These are phyloP conservation scores for Tineola bisselliella DNA, from an alignment of 2,888 invertebrate genomes.

Conservation along the genomic window DNA sequence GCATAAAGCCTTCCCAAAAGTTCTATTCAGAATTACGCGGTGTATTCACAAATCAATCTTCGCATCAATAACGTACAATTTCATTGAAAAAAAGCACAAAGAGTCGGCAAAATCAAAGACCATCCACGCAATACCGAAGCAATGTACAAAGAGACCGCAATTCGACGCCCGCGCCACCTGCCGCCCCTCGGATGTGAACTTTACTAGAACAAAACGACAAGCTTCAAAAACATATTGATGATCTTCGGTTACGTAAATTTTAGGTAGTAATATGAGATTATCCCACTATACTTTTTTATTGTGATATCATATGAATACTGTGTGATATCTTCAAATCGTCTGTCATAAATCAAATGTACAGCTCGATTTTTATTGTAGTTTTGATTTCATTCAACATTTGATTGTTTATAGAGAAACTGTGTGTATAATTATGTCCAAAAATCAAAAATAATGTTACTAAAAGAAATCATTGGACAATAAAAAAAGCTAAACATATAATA, in stretches of 20 bases:
- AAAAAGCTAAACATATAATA: neutral
- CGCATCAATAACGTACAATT: conserved; percentile 35
- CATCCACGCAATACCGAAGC: conserved; percentile 13
- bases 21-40: conserved; percentile 18
- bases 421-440: no score
- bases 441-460: no score
- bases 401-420: no score
- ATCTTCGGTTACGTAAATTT: neutral
- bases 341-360: no score
- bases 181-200: conserved; percentile 20
- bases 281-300: neutral
- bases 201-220: conserved; percentile 4
- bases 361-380: no score
- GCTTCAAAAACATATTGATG: neutral
- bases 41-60: conserved; percentile 36
- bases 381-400: no score
- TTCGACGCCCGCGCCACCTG: conserved; percentile 57
- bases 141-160: conserved; percentile 47
- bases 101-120: conserved; percentile 48
- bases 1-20: conserved; percentile 23
- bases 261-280: conserved; percentile 5
- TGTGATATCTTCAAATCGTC: no score
- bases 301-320: neutral
- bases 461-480: no score
- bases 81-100: conserved; percentile 40